Evolutionary conservation across 2,797 vertebrate species (phyloP).

Genomic region (Sebastes miniatus): DNA sequence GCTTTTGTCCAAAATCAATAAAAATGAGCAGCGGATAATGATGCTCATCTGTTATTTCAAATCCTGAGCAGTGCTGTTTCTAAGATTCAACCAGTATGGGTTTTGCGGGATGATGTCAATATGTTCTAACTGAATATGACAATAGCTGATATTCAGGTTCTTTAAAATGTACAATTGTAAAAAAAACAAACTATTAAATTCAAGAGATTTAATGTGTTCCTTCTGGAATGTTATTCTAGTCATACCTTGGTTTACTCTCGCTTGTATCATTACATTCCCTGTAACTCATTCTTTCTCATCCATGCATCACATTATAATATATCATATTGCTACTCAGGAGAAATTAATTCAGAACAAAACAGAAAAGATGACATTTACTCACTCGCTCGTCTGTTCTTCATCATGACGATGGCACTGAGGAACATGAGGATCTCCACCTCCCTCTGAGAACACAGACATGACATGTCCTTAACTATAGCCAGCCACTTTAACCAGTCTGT

Average conservation of each 20-base stretch:
- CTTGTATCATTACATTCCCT: not conserved
- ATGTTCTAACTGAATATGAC: not conserved
- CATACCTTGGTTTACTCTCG: not conserved
- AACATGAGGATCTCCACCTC: constrained; percentile 98
- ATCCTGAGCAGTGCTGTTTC: not conserved
- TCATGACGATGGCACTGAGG: constrained; percentile 97
- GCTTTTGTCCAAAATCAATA: not conserved
- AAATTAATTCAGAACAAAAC: not conserved
- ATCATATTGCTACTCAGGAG: not conserved
- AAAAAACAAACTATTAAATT: not conserved
- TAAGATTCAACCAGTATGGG: not conserved
- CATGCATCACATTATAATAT: not conserved
- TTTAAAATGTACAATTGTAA: not conserved
- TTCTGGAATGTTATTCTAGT: not conserved
- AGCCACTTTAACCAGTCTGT: not conserved
- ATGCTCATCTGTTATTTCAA: not conserved
- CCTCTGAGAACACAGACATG: constrained; percentile 78
- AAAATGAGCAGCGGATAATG: not conserved
- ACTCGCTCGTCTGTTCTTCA: constrained; percentile 98
- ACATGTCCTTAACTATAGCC: not conserved
- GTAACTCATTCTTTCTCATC: not conserved
- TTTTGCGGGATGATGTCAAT: not conserved
- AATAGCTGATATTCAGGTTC: not conserved
- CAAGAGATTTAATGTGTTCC: not conserved
- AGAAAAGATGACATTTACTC: constrained; percentile 62